phyloP scores from a whole-genome alignment of 2,888 invertebrate species.

The Aleiodes leptofemur region DNA sequence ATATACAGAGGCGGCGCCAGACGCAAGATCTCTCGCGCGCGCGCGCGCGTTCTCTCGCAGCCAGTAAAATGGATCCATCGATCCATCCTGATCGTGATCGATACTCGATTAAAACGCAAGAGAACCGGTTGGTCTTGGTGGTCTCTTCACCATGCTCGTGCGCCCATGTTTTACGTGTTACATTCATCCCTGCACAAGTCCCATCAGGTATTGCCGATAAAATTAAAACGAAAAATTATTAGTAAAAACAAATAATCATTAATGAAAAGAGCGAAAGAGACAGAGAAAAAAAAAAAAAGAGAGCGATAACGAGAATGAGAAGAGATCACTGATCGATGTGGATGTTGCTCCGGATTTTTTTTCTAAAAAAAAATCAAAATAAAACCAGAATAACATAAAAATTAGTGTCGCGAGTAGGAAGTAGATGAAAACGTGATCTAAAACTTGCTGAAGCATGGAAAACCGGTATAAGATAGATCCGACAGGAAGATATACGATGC shows the following conservation, averaged over 20 bases:
- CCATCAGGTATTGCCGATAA: conserved; percentile 51
- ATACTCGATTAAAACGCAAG: conserved; percentile 49
- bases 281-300: not conserved
- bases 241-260: conserved; percentile 46
- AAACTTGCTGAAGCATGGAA: conserved; percentile 37
- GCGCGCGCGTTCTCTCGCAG: conserved; percentile 37
- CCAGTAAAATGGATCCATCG: conserved; percentile 42
- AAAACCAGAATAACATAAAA: conserved; percentile 46
- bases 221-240: conserved; percentile 49
- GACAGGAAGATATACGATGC: conserved; percentile 53
- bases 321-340: not conserved
- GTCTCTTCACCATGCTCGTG: conserved; percentile 32
- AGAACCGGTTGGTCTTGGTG: conserved; percentile 52
- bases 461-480: conserved; percentile 56
- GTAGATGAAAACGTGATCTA: not conserved
- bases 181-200: conserved; percentile 46
- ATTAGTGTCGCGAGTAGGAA: conserved; percentile 29
- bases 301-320: too few relatives aligned
- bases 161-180: conserved; percentile 32
- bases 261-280: conserved; percentile 23
- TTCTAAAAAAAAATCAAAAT: conserved; percentile 1
- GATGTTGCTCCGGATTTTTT: too few relatives aligned
- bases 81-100: conserved; percentile 53
- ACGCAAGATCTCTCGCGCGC: conserved; percentile 40
- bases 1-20: conserved; percentile 34